Conservation (phyloP, 2,888 invertebrate genomes). For the Epinotia ramella region DNA sequence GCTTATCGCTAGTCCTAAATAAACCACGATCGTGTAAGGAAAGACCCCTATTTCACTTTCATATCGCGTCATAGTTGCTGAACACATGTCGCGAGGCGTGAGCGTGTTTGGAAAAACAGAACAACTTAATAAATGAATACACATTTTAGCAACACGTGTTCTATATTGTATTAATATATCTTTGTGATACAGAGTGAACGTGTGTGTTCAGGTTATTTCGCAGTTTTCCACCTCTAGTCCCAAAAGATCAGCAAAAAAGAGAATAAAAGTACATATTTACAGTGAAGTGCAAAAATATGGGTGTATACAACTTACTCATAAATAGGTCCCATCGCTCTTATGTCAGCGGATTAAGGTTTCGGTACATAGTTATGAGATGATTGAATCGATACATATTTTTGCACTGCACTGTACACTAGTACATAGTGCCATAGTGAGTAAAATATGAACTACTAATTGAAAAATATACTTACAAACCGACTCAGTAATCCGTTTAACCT, state of each 20-base stretch:
- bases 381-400: no score
- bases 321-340: no score
- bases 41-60: conserved; percentile 56
- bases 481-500: neutral
- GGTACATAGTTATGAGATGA: no score
- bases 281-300: no score
- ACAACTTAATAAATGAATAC: conserved; percentile 46
- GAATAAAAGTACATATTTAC: neutral
- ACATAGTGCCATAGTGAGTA: neutral
- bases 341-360: no score
- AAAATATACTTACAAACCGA: neutral
- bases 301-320: no score
- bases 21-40: conserved; percentile 17
- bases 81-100: conserved; percentile 65
- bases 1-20: neutral
- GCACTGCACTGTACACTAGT: no score
- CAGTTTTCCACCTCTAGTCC: neutral
- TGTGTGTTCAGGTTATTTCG: neutral
- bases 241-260: neutral
- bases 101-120: conserved; percentile 49
- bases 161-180: conserved; percentile 37
- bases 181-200: conserved; percentile 18
- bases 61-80: conserved; percentile 63
- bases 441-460: neutral
- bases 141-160: conserved; percentile 44